Percentiles rank a stretch among this genome's conserved stretches.
Conservation (phyloP, 2,888 invertebrate species). For the Andrena bucephala region DNA sequence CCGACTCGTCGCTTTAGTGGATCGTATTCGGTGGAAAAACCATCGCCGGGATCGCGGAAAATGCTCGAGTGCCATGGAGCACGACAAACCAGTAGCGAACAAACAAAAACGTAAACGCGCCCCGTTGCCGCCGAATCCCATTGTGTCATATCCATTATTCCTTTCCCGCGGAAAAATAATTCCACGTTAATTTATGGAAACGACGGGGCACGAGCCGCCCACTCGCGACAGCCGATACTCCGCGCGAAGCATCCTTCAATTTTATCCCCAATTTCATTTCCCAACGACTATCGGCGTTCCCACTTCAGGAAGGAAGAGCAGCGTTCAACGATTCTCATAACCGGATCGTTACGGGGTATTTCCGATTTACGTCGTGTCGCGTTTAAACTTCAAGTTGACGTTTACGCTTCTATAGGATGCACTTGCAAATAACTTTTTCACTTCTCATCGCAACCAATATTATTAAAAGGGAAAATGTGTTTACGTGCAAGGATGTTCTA, state of each 20-base stretch:
- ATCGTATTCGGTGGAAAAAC: conserved; percentile 13
- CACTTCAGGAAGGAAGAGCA: conserved; percentile 8
- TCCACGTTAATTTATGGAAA: conserved; percentile 45
- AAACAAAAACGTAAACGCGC: conserved; percentile 5
- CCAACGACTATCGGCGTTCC: conserved; percentile 1
- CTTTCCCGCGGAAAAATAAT: conserved; percentile 39
- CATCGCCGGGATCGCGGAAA: conserved; percentile 4
- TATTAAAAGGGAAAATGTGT: neutral
- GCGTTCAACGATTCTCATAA: conserved; percentile 27
- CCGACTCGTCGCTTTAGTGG: neutral
- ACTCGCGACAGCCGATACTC: conserved; percentile 12
- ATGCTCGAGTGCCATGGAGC: neutral
- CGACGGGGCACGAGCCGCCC: conserved; percentile 27
- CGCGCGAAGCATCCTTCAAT: neutral
- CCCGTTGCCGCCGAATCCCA: neutral
- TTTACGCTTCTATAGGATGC: neutral
- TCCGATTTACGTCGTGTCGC: conserved; percentile 26
- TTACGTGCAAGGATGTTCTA: neutral
- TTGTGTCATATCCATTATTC: conserved; percentile 30
- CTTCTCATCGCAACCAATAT: neutral
- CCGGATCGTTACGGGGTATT: conserved; percentile 21
- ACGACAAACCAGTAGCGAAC: neutral
- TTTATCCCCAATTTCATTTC: conserved; percentile 43
- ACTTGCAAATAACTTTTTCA: neutral
- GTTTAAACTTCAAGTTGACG: conserved; percentile 27